Evolutionary conservation across 2,797 vertebrate species (phyloP).

Genomic region (Apogon hyalosoma): DNA sequence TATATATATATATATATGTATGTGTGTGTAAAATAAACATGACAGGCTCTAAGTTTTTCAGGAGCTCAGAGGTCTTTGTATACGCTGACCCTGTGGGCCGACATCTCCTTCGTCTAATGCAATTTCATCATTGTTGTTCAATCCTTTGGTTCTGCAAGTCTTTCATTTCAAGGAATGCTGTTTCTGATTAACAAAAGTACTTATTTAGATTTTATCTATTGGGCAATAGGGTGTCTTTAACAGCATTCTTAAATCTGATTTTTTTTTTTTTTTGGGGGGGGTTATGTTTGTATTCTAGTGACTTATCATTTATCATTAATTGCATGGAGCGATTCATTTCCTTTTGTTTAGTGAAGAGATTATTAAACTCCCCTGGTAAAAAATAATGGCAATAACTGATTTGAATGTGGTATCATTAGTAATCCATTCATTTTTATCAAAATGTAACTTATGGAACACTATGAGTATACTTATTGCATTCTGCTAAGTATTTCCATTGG

Average conservation of each 20-base stretch:
- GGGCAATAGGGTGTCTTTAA: slow-evolving; percentile 15
- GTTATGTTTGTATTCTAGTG: background rate
- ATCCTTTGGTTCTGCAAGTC: background rate
- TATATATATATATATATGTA: no score
- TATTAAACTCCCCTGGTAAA: slow-evolving; percentile 24
- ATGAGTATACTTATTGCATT: no score
- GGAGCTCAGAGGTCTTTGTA: background rate
- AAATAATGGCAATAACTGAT: background rate
- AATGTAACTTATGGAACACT: no score
- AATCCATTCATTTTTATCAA: background rate
- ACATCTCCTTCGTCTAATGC: background rate
- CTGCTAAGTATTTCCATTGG: no score
- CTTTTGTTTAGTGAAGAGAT: slow-evolving; percentile 5
- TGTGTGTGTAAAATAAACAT: slow-evolving; percentile 9
- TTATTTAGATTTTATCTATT: slow-evolving; percentile 23
- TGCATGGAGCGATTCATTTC: slow-evolving; percentile 5
- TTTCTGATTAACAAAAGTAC: slow-evolving; percentile 10
- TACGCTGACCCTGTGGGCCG: background rate
- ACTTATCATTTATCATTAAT: slow-evolving; percentile 15
- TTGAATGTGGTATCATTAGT: background rate
- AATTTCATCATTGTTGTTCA: slow-evolving; percentile 12
- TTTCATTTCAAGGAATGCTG: background rate
- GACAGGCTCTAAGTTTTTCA: background rate
- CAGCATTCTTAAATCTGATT: slow-evolving; percentile 20
- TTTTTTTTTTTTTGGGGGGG: no score